Percentiles rank a stretch among this genome's conserved stretches.
Conservation (phyloP, 2,888 invertebrate genomes). For the Parnassius apollo region DNA sequence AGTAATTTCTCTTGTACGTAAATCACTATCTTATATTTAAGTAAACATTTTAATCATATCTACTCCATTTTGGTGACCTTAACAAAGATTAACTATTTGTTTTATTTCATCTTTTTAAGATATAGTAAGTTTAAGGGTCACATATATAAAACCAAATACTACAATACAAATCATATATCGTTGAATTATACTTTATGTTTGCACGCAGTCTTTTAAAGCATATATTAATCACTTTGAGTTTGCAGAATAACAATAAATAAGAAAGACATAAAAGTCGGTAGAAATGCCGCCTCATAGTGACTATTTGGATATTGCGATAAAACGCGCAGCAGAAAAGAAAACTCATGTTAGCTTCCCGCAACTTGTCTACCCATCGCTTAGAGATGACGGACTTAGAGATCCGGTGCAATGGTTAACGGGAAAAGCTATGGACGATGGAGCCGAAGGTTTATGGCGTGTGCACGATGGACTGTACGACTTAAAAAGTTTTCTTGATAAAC, state of each 20-base stretch:
- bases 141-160: conserved; percentile 12
- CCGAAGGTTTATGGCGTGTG: conserved; percentile 90
- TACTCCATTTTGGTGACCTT: conserved; percentile 2
- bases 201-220: too few species aligned
- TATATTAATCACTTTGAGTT: too few species aligned
- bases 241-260: too few species aligned
- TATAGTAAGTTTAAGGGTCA: conserved; percentile 13
- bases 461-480: conserved; percentile 91
- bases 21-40: too few species aligned
- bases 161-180: too few species aligned
- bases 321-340: conserved; percentile 55
- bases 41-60: too few species aligned
- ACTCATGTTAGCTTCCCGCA: conserved; percentile 78
- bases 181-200: too few species aligned
- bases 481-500: conserved; percentile 86
- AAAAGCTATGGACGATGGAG: conserved; percentile 85
- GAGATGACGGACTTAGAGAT: conserved; percentile 68
- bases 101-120: conserved; percentile 10
- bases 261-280: background rate
- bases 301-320: conserved; percentile 51
- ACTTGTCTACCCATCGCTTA: conserved; percentile 72
- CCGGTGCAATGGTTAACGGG: conserved; percentile 83
- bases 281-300: conserved; percentile 35
- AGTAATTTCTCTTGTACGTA: too few species aligned
- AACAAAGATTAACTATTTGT: conserved; percentile 3